phyloP scores from a whole-genome alignment of 1,140 invertebrate genomes.

The Antheraea pernyi region DNA sequence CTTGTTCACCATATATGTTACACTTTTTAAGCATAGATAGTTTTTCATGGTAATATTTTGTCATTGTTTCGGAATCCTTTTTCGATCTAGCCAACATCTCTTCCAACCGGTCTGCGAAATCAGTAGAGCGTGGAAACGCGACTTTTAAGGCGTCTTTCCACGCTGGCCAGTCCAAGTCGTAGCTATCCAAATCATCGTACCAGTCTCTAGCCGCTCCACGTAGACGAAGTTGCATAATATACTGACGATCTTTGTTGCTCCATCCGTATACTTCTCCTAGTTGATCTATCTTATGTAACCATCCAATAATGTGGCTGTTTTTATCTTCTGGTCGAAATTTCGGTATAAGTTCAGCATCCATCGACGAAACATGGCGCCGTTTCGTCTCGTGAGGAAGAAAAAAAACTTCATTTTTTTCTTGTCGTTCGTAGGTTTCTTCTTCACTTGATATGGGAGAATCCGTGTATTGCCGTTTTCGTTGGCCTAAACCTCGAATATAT shows the following conservation, averaged over 20 bases:
- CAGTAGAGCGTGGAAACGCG: conserved; percentile 35
- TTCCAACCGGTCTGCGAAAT: conserved; percentile 29
- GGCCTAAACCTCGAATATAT: background rate
- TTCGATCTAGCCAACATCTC: conserved; percentile 30
- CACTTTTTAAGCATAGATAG: conserved; percentile 37
- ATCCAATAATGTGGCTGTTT: conserved; percentile 24
- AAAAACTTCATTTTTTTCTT: background rate
- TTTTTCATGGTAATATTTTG: conserved; percentile 38
- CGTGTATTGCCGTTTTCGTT: background rate
- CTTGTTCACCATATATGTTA: conserved; percentile 26
- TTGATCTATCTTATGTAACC: conserved; percentile 46
- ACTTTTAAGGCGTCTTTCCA: background rate
- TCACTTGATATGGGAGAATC: background rate
- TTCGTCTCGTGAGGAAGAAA: background rate
- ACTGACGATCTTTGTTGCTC: conserved; percentile 23
- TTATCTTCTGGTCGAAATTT: conserved; percentile 37
- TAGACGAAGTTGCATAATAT: conserved; percentile 12
- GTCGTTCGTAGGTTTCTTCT: background rate
- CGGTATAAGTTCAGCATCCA: conserved; percentile 32
- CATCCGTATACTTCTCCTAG: conserved; percentile 31
- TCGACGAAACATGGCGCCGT: conserved; percentile 9
- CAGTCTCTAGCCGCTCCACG: background rate
- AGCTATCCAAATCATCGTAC: background rate
- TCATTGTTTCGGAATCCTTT: conserved; percentile 34
- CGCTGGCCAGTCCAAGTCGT: conserved; percentile 23